These are phyloP conservation scores for Mustelus asterias DNA, from an alignment of 2,113 vertebrate genomes.

Conservation along the genomic window DNA sequence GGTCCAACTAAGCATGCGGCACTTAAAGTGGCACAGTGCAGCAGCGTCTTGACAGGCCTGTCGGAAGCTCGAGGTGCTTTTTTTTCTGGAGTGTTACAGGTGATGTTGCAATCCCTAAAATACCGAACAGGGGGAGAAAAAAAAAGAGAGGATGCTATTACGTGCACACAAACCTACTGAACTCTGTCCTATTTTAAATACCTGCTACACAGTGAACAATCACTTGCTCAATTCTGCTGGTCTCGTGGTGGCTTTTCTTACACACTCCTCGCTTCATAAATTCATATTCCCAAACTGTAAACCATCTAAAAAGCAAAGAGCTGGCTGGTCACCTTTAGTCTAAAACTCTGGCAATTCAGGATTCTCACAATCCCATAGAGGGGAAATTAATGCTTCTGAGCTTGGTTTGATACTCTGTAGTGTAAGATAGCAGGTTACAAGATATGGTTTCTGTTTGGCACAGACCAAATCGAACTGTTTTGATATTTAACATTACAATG, in stretches of 20 bases:
- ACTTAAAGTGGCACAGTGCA: conserved; percentile 8
- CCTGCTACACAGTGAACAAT: background rate
- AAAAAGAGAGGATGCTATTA: background rate
- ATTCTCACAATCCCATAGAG: background rate
- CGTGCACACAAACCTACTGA: background rate
- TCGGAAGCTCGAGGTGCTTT: background rate
- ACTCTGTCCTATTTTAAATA: background rate
- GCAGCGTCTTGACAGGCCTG: background rate
- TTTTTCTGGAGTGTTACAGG: background rate
- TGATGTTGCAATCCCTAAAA: background rate
- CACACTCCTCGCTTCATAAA: background rate
- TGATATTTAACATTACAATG: background rate
- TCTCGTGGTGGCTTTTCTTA: background rate
- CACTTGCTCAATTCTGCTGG: background rate
- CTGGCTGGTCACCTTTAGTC: background rate
- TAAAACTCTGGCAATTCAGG: background rate
- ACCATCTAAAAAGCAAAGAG: background rate
- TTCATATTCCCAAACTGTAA: background rate
- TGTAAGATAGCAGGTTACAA: no score
- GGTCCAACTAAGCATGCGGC: background rate
- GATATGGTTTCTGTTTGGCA: background rate
- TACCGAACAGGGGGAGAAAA: background rate
- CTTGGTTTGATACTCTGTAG: background rate
- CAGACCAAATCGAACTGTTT: background rate
- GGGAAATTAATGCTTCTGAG: background rate